These are phyloP conservation scores for Astyanax mexicanus DNA, from an alignment of 2,797 vertebrate genomes.

Conservation along the genomic window DNA sequence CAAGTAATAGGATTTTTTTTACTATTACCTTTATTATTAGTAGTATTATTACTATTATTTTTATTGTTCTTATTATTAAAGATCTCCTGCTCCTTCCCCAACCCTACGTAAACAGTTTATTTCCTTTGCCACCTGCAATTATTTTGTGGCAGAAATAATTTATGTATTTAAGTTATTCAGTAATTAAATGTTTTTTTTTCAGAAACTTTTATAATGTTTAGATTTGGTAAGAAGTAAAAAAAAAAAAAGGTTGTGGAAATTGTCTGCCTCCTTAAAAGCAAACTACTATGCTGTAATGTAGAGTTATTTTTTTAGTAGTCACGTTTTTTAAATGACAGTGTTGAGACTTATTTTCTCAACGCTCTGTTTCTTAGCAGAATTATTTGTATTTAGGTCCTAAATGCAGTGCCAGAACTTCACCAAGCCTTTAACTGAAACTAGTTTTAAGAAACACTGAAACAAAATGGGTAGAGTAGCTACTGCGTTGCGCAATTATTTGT, in stretches of 20 bases:
- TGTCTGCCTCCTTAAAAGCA: constrained; percentile 36
- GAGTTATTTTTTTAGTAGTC: constrained; percentile 66
- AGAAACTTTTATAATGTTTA: constrained; percentile 56
- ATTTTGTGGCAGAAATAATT: constrained; percentile 76
- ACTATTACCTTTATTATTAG: background rate
- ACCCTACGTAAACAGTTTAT: constrained; percentile 52
- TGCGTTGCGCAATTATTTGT: constrained; percentile 12
- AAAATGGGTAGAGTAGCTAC: background rate
- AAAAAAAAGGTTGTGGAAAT: background rate
- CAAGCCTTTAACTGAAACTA: constrained; percentile 66
- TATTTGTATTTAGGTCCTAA: constrained; percentile 56
- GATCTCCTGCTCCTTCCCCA: background rate
- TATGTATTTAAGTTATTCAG: constrained; percentile 85
- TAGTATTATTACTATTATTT: background rate
- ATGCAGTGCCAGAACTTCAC: constrained; percentile 60
- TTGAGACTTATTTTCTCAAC: constrained; percentile 61
- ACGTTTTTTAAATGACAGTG: constrained; percentile 67
- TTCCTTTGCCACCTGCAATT: constrained; percentile 58
- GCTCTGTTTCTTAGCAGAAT: constrained; percentile 53
- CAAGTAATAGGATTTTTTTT: constrained; percentile 52
- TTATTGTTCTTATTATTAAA: constrained; percentile 4
- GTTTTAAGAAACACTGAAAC: constrained; percentile 58
- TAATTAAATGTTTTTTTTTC: constrained; percentile 57
- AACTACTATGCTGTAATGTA: constrained; percentile 76
- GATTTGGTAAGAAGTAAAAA: constrained; percentile 15